Evolutionary conservation across 2,797 vertebrate species (phyloP).

Genomic region (Sebastes jordani): DNA sequence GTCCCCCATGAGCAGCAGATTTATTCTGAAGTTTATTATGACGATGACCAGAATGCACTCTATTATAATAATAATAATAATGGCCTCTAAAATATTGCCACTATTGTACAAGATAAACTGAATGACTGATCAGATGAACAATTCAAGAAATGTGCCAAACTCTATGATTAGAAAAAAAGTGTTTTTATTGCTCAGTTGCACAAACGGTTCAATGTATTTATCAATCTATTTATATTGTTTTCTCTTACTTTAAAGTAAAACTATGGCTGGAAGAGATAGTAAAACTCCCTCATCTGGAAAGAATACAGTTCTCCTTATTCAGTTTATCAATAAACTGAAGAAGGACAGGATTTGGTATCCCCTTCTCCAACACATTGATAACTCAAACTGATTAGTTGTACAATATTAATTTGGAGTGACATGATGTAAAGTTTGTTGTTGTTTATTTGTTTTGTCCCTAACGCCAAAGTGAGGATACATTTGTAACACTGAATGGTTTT

Average conservation of each 20-base stretch:
- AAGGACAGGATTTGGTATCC: background rate
- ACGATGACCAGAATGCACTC: background rate
- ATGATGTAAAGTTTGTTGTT: background rate
- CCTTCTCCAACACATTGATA: background rate
- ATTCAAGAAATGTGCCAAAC: background rate
- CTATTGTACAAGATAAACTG: background rate
- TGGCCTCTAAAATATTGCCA: background rate
- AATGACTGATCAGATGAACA: background rate
- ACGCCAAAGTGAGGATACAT: too few species aligned
- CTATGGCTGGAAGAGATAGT: background rate
- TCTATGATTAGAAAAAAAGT: background rate
- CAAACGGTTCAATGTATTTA: background rate
- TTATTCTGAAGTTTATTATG: background rate
- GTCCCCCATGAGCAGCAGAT: background rate
- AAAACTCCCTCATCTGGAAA: background rate
- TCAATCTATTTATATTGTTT: background rate
- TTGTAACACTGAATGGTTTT: background rate
- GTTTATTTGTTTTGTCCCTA: background rate
- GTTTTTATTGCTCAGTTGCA: background rate
- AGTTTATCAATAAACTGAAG: background rate
- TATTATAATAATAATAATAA: background rate
- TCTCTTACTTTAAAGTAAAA: background rate
- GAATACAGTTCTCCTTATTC: background rate
- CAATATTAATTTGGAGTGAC: too few species aligned
- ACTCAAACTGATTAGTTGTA: background rate